Evolutionary conservation across 2,888 invertebrate species (phyloP), one percentile per base, ranked within the genome.

Genomic region (Chloroclysta siterata): DNA sequence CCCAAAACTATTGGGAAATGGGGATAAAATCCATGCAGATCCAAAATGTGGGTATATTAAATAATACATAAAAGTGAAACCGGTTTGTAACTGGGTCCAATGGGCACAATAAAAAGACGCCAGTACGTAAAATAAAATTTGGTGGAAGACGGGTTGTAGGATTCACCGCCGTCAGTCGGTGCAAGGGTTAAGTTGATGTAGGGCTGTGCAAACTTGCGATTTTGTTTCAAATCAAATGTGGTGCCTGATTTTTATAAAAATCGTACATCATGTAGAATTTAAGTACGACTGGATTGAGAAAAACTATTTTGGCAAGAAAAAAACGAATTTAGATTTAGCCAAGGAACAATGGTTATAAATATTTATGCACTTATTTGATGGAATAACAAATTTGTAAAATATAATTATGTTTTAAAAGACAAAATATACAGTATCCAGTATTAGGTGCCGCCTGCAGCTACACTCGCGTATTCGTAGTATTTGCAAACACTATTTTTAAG

Each of bases 91-190:
- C 60, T 50, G 65, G 60, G 46, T 29, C 60, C 57, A 41, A 61
- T 57, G 65, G 64, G 65, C 54, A 81, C 82, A 87, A 87, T 89
- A 88, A 88, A 88, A 87, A 85, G 81, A 84, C 83, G 79, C 78
- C 83, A 84, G 81, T 85, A 77, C 81, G 79, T 86, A 81, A 86
- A 88, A 89, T 89, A 88, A 88, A 89, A 89, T 87, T 87, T 82
- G 85, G 72, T 71, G 72, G 70, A 72, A 65, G 73, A 68, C 66
- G 76, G 72, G 72, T 65, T 68, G 69, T 69, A 73, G 85, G 85
- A 85, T 81, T 80, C 81, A 75, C 77, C 64, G 64, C 54, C 72
- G 73, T 72, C 72, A 22, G 80, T 70, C 62, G 52, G 72, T 65
- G 71, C 74, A 77, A 79, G 81, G 87, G 87, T 84, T 86, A 80